These are phyloP conservation scores for Festucalex cinctus DNA, from an alignment of 2,113 vertebrate genomes.

Conservation along the genomic window DNA sequence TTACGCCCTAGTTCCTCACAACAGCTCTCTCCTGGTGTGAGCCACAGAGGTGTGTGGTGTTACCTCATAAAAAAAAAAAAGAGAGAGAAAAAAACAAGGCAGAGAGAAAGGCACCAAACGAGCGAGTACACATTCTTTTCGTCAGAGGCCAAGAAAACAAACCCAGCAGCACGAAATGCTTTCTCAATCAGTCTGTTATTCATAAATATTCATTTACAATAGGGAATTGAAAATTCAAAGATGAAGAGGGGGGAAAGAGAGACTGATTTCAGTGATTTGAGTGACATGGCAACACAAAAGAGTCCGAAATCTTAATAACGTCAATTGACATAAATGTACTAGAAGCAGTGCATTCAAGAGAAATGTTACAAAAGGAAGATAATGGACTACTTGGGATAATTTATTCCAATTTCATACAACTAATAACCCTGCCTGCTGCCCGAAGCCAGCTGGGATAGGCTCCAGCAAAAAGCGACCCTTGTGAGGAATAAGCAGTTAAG, in stretches of 20 bases:
- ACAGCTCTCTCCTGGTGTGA: not conserved
- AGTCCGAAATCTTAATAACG: no score
- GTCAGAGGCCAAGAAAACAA: constrained; percentile 8
- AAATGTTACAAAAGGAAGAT: no score
- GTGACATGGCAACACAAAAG: no score
- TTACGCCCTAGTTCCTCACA: not conserved
- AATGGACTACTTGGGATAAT: no score
- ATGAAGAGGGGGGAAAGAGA: not conserved
- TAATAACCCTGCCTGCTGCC: no score
- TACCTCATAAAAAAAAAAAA: not conserved
- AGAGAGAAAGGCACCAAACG: not conserved
- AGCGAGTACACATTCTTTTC: not conserved
- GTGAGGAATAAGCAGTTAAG: no score
- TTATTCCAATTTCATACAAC: no score
- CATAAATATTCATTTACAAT: not conserved
- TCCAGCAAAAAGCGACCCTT: no score
- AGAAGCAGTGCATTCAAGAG: no score
- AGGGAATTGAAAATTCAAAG: not conserved
- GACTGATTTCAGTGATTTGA: no score
- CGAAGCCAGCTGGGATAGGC: no score
- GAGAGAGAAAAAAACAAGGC: not conserved
- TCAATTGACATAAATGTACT: no score
- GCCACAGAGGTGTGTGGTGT: not conserved
- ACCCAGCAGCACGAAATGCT: not conserved
- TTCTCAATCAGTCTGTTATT: not conserved